Percentiles rank a stretch among this genome's conserved stretches.
Evolutionary conservation across 2,113 vertebrate genomes (phyloP).

Genomic region (Notothenia rossii): DNA sequence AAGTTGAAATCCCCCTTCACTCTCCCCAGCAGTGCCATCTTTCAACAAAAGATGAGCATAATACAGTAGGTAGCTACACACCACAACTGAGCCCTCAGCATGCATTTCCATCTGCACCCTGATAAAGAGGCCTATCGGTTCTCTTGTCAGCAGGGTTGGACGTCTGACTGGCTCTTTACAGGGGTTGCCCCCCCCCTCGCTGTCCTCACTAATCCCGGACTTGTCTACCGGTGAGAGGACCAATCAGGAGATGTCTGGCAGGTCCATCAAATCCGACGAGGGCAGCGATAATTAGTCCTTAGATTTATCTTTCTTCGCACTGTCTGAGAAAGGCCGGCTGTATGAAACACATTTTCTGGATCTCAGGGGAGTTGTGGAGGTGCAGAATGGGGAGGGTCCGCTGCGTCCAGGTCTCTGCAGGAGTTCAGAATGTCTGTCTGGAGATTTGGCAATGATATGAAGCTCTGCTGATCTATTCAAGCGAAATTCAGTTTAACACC

Average conservation of each 20-base stretch:
- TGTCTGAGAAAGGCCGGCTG: conserved; percentile 75
- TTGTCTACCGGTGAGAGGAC: conserved; percentile 78
- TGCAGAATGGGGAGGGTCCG: conserved; percentile 56
- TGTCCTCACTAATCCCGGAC: conserved; percentile 84
- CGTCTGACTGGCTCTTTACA: conserved; percentile 60
- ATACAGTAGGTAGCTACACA: conserved; percentile 85
- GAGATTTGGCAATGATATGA: conserved; percentile 54
- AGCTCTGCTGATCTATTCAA: conserved; percentile 24
- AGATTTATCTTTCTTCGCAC: conserved; percentile 75
- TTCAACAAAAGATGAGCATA: conserved; percentile 88
- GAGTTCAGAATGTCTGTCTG: conserved; percentile 36
- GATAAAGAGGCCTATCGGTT: conserved; percentile 79
- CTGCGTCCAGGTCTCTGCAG: conserved; percentile 40
- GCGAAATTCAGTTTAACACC: conserved; percentile 8
- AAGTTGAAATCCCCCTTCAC: conserved; percentile 54
- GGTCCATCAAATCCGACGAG: conserved; percentile 77
- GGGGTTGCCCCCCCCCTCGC: conserved; percentile 79
- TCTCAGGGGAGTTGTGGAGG: conserved; percentile 71
- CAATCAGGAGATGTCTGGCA: conserved; percentile 82
- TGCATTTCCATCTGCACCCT: conserved; percentile 85
- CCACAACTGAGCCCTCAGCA: conserved; percentile 54
- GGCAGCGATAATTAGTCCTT: conserved; percentile 82
- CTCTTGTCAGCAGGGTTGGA: conserved; percentile 61
- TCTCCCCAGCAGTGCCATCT: conserved; percentile 78
- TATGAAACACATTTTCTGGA: conserved; percentile 57